Evolutionary conservation across 1,140 invertebrate genomes (phyloP).

Genomic region (Zaprionus taronus): DNA sequence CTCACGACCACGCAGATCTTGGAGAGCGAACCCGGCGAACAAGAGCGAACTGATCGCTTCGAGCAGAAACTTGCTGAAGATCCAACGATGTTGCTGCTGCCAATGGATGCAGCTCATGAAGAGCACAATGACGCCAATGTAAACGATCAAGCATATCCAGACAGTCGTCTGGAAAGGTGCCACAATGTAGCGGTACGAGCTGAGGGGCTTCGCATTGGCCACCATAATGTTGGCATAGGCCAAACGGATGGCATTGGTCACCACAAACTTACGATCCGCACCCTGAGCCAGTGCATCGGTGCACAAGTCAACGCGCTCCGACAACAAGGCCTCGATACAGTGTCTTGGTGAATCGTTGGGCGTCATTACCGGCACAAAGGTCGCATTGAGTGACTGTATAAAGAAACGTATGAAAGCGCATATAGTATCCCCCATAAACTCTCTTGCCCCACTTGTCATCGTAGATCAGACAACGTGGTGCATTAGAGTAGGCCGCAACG

Average conservation of each 20-base stretch:
- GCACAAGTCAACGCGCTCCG: slow-evolving; percentile 51
- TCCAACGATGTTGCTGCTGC: slow-evolving; percentile 44
- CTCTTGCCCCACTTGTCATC: slow-evolving; percentile 10
- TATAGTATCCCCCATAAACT: slow-evolving; percentile 51
- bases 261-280: slow-evolving; percentile 6
- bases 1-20: slow-evolving; percentile 36
- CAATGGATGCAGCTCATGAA: slow-evolving; percentile 59
- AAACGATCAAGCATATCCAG: slow-evolving; percentile 52
- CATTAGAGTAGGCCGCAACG: slow-evolving; percentile 57
- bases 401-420: slow-evolving; percentile 58
- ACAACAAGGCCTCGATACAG: slow-evolving; percentile 39
- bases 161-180: slow-evolving; percentile 54
- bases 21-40: slow-evolving; percentile 42
- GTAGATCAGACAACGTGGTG: slow-evolving; percentile 50
- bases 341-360: slow-evolving; percentile 45
- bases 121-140: slow-evolving; percentile 47
- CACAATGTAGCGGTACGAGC: slow-evolving; percentile 52
- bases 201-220: slow-evolving; percentile 45
- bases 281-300: slow-evolving; percentile 53
- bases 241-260: slow-evolving; percentile 48
- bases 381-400: slow-evolving; percentile 40
- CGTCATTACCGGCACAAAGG: slow-evolving; percentile 46
- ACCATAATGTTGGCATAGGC: slow-evolving; percentile 63
- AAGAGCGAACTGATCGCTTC: slow-evolving; percentile 61
- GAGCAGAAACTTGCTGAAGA: slow-evolving; percentile 59